A percentile compares a stretch with the other conserved stretches of the same genome.
Conservation (phyloP, 2,888 invertebrate species). For the Tribolium freemani region DNA sequence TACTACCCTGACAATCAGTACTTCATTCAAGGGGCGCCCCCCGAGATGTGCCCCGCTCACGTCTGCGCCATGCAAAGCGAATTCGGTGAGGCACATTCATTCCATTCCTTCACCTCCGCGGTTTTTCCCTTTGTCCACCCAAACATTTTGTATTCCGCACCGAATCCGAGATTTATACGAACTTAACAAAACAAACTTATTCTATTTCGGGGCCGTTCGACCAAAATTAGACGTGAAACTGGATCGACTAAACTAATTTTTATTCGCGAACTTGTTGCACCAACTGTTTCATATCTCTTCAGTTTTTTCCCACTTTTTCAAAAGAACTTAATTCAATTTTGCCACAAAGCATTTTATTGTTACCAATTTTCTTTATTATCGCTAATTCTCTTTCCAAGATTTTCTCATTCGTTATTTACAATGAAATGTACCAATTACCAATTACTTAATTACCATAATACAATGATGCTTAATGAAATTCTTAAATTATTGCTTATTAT, state of each 20-base stretch:
- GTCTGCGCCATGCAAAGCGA: conserved; percentile 82
- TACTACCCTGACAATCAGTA: conserved; percentile 72
- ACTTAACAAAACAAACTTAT: conserved; percentile 34
- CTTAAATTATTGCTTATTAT: too few species aligned
- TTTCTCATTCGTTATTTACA: neutral
- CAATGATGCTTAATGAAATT: neutral
- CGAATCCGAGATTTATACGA: neutral
- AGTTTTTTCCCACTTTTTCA: too few species aligned
- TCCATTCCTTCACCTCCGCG: neutral
- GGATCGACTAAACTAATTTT: conserved; percentile 17
- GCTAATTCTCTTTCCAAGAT: neutral
- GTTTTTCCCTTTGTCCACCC: neutral
- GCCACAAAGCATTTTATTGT: neutral
- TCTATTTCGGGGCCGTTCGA: conserved; percentile 1
- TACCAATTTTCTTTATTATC: neutral
- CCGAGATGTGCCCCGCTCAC: conserved; percentile 77
- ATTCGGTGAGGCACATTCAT: conserved; percentile 73
- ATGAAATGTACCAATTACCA: too few species aligned
- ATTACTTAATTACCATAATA: neutral
- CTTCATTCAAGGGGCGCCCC: conserved; percentile 65
- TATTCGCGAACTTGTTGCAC: neutral
- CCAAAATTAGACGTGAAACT: conserved; percentile 35
- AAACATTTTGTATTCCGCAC: neutral
- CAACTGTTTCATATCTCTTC: too few species aligned
- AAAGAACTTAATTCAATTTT: neutral